Evolutionary conservation across 2,113 vertebrate genomes (phyloP).

Genomic region (Tyto alba): DNA sequence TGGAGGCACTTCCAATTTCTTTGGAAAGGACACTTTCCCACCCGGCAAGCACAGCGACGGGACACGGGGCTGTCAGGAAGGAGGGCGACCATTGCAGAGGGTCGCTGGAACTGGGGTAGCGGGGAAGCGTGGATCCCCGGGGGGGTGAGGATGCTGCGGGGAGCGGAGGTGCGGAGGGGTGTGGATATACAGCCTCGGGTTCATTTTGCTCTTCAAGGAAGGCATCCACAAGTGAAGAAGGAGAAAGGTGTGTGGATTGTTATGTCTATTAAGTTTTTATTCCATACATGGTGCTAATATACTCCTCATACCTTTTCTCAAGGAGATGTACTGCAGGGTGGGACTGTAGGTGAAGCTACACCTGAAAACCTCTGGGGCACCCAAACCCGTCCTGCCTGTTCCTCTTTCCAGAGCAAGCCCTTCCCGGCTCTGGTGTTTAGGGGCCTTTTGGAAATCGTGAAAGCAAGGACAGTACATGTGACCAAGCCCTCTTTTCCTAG

Average conservation of each 20-base stretch:
- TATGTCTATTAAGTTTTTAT: neutral
- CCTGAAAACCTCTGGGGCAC: neutral
- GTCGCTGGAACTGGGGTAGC: neutral
- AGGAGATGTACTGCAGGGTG: neutral
- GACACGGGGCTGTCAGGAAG: neutral
- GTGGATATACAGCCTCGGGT: neutral
- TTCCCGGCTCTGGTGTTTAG: neutral
- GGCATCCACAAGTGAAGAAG: neutral
- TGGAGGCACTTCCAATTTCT: neutral
- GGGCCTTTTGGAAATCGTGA: neutral
- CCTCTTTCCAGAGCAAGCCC: neutral
- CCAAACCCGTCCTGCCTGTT: neutral
- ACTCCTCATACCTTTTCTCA: neutral
- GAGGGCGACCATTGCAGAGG: neutral
- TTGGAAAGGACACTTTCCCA: too few species aligned
- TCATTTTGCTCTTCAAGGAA: neutral
- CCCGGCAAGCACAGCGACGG: neutral
- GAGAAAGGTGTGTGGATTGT: neutral
- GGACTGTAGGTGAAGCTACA: accelerated
- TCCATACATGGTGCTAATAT: neutral
- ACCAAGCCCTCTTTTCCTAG: neutral
- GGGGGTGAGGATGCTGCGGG: neutral
- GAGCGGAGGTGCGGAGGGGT: neutral
- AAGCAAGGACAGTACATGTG: neutral
- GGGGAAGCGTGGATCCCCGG: accelerated